Evolutionary conservation across 53 echinoderm and acorn worm species (phyloP), one percentile per base, ranked within the genome.

Genomic region (Arbacia lixula): DNA sequence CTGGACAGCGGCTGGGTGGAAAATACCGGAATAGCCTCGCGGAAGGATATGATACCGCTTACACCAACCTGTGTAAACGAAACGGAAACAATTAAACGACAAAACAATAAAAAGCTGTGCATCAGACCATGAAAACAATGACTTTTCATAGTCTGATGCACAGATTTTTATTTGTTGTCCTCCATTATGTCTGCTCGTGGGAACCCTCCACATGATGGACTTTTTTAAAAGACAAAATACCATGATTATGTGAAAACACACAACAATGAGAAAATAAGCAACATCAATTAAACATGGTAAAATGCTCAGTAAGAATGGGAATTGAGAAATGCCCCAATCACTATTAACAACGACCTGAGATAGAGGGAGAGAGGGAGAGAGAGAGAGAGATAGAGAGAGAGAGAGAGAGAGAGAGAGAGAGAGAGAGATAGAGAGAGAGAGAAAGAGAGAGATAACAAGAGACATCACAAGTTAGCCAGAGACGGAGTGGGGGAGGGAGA

Each of bases 41-140:
- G 60, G 72, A 93, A 93, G 11, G 93, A 87, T 39, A 93, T 52
- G 40, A 93, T 61, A 11, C 93, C 93, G 62, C 90, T 93, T 63
- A 79, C 85, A 37, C 90, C 90, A 10, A 93, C 80, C 93, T 93
- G 51, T 46, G 8, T 46, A n/a, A n/a, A n/a, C n/a, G n/a, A n/a
- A n/a, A n/a, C n/a, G n/a, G n/a, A n/a, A n/a, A n/a, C n/a, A n/a
- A n/a, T n/a, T n/a, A n/a, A n/a, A n/a, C n/a, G n/a, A n/a, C n/a
- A n/a, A n/a, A n/a, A n/a, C n/a, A n/a, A n/a, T n/a, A n/a, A n/a
- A n/a, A n/a, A n/a, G n/a, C n/a, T n/a, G n/a, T n/a, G n/a, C n/a
- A n/a, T n/a, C n/a, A n/a, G n/a, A n/a, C n/a, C n/a, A n/a, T n/a
- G n/a, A n/a, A n/a, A n/a, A n/a, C n/a, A n/a, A n/a, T n/a, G n/a